Evolutionary conservation across 1,140 invertebrate species (phyloP), one percentile per base, ranked within the genome.

Genomic region (Ridgeia piscesae): DNA sequence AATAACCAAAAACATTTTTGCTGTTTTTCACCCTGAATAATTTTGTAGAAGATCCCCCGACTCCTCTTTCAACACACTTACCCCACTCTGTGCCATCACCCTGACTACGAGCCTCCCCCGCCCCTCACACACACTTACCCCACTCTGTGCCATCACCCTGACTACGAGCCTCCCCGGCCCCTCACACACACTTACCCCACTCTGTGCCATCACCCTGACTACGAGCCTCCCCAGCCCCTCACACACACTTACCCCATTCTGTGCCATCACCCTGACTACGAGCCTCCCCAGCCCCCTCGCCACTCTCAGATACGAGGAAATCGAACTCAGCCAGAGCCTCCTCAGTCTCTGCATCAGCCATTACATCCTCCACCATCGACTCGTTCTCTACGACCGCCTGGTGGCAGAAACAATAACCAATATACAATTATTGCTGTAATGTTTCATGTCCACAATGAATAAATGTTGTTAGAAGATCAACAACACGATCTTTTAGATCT

Each of bases 231-330:
- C 96, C 95, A 42, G 95, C 95, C 89, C 96, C 96, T n/a, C 94
- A 97, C 97, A 94, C 42, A 6, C 42, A 42, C 42, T 42, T 42
- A 42, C 42, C 42, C 97, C 98, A 94, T 97, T 97, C 96, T 98
- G 95, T 94, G 33, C 98, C 98, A 77, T 99, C 98, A 95, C 99
- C 97, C 96, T 99, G 98, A 95, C 99, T 98, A 94, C 99, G 96
- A 92, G 99, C 98, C 97, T 99, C 98, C 96, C 99, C n/a, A n/a
- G n/a, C n/a, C n/a, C n/a, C n/a, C n/a, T n/a, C n/a, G n/a, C n/a
- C n/a, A 94, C n/a, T n/a, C n/a, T n/a, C n/a, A n/a, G n/a, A n/a
- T n/a, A n/a, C n/a, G n/a, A n/a, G n/a, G n/a, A n/a, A n/a, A n/a
- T n/a, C n/a, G 95, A 99, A n/a, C n/a, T n/a, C n/a, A n/a, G 99